Evolutionary conservation across 2,113 vertebrate species (phyloP).

Genomic region (Amia ocellicauda): DNA sequence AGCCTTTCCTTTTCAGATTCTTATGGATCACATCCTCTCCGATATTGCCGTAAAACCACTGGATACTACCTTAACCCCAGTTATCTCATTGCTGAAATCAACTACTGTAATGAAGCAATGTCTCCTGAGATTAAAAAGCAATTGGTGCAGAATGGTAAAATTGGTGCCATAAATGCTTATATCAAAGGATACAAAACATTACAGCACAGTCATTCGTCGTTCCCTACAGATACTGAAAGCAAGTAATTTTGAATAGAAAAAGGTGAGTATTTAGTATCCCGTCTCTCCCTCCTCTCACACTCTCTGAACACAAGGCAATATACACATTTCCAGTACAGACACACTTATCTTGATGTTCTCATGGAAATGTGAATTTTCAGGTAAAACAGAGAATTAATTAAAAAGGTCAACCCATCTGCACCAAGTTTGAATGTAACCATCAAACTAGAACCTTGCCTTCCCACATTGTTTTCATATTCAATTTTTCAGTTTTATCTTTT

Average conservation of each 20-base stretch:
- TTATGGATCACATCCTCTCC: not conserved
- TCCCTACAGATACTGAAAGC: slow-evolving; percentile 31
- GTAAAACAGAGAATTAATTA: slow-evolving; percentile 16
- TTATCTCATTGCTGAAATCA: slow-evolving; percentile 7
- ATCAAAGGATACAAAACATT: slow-evolving; percentile 30
- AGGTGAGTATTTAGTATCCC: not conserved
- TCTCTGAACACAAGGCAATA: slow-evolving; percentile 17
- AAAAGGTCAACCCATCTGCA: slow-evolving; percentile 27
- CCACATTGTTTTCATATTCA: slow-evolving; percentile 2
- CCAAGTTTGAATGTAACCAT: slow-evolving; percentile 18
- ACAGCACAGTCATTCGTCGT: slow-evolving; percentile 33
- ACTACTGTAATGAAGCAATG: not conserved
- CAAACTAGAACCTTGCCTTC: not conserved
- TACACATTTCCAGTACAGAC: slow-evolving; percentile 11
- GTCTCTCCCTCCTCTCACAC: not conserved
- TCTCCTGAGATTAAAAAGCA: slow-evolving; percentile 23
- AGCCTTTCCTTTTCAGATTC: not conserved
- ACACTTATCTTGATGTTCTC: slow-evolving; percentile 18
- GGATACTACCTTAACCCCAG: not conserved
- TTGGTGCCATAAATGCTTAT: slow-evolving; percentile 31
- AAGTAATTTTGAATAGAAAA: slow-evolving; percentile 30
- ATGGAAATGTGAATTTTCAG: slow-evolving; percentile 23
- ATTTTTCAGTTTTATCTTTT: slow-evolving; percentile 4
- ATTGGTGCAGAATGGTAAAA: slow-evolving; percentile 26
- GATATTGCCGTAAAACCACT: not conserved